phyloP scores from a whole-genome alignment of 2,797 vertebrate genomes.

The Liasis olivaceus region DNA sequence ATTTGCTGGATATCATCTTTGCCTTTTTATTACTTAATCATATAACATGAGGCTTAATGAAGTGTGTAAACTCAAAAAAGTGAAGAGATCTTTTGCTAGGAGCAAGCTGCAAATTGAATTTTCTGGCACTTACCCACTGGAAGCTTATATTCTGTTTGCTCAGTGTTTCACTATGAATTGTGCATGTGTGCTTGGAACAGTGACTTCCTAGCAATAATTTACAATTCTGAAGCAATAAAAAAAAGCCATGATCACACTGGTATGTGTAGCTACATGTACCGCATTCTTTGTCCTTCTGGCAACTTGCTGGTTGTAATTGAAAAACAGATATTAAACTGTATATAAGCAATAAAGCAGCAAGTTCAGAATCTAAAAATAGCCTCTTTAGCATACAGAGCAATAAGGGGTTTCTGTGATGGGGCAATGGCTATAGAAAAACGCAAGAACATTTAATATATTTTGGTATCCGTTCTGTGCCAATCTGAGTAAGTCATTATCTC shows the following conservation, averaged over 20 bases:
- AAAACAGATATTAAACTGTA: conserved; percentile 47
- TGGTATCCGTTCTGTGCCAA: conserved; percentile 39
- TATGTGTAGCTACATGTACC: conserved; percentile 32
- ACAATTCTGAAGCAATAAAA: conserved; percentile 73
- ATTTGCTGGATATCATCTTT: not conserved
- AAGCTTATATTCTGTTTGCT: conserved; percentile 35
- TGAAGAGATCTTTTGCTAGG: not conserved
- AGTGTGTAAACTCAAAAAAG: not conserved
- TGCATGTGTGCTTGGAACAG: conserved; percentile 39
- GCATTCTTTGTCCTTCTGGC: conserved; percentile 27
- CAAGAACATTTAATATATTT: conserved; percentile 36
- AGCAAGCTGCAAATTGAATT: conserved; percentile 27
- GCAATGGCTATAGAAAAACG: conserved; percentile 14
- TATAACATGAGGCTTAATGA: not conserved
- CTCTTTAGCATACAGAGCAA: conserved; percentile 42
- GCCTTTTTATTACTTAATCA: not conserved
- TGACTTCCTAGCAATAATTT: conserved; percentile 70
- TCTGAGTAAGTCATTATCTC: conserved; percentile 33
- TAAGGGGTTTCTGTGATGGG: conserved; percentile 38
- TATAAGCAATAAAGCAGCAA: conserved; percentile 61
- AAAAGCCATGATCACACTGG: conserved; percentile 60
- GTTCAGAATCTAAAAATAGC: conserved; percentile 20
- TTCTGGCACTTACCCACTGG: conserved; percentile 32
- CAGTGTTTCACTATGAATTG: conserved; percentile 29
- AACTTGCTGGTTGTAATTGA: conserved; percentile 3